These are phyloP conservation scores for Drosophila robusta DNA, from an alignment of 2,888 invertebrate species.

Conservation along the genomic window DNA sequence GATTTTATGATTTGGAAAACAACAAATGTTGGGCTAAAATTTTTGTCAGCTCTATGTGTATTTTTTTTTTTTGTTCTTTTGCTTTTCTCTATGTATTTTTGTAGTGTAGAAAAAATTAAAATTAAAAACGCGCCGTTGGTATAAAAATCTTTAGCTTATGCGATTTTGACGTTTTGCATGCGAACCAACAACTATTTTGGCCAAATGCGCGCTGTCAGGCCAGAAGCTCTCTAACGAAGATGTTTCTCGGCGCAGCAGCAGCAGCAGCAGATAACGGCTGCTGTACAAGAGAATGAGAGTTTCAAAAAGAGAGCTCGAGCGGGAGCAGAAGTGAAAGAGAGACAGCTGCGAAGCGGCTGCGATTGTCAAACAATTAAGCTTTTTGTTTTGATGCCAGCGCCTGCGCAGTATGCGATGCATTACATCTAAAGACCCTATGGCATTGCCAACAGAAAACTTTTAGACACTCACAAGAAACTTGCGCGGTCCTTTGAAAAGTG, in stretches of 20 bases:
- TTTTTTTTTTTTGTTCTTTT: conserved; percentile 37
- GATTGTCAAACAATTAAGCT: conserved; percentile 54
- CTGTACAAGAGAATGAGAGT: conserved; percentile 41
- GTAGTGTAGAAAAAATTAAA: conserved; percentile 74
- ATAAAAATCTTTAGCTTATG: conserved; percentile 82
- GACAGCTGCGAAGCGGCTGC: conserved; percentile 18
- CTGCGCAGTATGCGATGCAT: conserved; percentile 51
- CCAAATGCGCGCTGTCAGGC: conserved; percentile 72
- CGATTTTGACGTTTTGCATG: conserved; percentile 84
- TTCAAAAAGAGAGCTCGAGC: conserved; percentile 25
- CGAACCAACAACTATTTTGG: conserved; percentile 84
- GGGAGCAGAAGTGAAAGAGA: conserved; percentile 12
- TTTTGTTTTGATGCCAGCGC: conserved; percentile 65
- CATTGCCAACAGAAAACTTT: conserved; percentile 33
- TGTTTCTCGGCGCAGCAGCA: conserved; percentile 47
- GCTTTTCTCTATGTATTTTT: conserved; percentile 55
- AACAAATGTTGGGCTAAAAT: conserved; percentile 45
- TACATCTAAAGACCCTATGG: background rate
- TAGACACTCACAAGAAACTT: conserved; percentile 31
- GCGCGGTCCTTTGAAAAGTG: conserved; percentile 27
- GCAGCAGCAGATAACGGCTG: conserved; percentile 46
- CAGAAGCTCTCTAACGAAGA: conserved; percentile 72
- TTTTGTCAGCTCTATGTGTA: conserved; percentile 37
- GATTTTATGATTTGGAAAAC: conserved; percentile 32
- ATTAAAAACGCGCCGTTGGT: conserved; percentile 83